A percentile compares a stretch with the other conserved stretches of the same genome.
phyloP scores from a whole-genome alignment of 2,888 invertebrate species.

The Hirtodrosophila duncani region DNA sequence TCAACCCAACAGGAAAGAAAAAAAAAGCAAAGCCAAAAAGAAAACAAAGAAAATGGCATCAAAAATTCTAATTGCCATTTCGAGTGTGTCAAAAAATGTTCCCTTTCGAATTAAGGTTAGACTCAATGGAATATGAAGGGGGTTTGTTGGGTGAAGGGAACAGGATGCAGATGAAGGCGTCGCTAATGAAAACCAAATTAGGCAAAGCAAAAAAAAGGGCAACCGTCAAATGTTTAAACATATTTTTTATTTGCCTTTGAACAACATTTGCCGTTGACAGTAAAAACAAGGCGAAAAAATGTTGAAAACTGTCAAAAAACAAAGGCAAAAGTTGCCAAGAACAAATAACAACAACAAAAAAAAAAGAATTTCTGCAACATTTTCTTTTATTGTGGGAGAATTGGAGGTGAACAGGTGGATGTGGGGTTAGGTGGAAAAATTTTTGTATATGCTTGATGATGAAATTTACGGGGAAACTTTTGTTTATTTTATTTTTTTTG shows the following conservation, averaged over 20 bases:
- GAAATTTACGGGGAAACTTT: conserved; percentile 37
- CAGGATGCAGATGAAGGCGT: conserved; percentile 22
- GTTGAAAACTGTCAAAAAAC: conserved; percentile 53
- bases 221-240: conserved; percentile 9
- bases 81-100: conserved; percentile 46
- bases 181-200: conserved; percentile 66
- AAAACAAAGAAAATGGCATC: conserved; percentile 54
- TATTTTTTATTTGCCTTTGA: conserved; percentile 44
- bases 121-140: conserved; percentile 13
- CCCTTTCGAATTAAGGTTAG: not conserved
- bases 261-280: conserved; percentile 65
- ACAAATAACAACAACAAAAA: conserved; percentile 30
- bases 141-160: conserved; percentile 16
- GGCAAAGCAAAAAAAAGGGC: conserved; percentile 40
- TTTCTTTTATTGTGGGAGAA: conserved; percentile 9
- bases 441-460: conserved; percentile 55
- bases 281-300: conserved; percentile 20
- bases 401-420: not conserved
- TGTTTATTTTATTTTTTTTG: conserved; percentile 13
- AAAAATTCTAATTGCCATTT: conserved; percentile 71
- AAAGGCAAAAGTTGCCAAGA: conserved; percentile 48
- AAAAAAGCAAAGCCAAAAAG: conserved; percentile 13
- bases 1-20: conserved; percentile 15
- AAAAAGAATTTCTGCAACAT: conserved; percentile 11
- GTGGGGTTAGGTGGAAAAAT: conserved; percentile 17